These are phyloP conservation scores for Lissonota sp. DNA, from an alignment of 2,888 invertebrate species.

Conservation along the genomic window DNA sequence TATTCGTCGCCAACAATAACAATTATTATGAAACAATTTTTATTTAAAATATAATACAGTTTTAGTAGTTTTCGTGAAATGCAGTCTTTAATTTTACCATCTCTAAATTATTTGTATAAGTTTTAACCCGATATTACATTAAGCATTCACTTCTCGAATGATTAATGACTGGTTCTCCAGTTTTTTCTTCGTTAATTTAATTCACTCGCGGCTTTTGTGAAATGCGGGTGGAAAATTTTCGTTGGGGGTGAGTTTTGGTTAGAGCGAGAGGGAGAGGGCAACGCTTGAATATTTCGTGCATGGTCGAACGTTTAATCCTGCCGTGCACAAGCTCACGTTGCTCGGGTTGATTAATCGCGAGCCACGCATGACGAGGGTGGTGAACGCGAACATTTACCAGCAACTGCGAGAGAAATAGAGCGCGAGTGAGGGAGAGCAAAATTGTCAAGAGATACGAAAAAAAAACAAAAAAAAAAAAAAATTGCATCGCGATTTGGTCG, in stretches of 20 bases:
- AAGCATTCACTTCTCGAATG: background rate
- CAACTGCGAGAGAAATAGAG: conserved; percentile 18
- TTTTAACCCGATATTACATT: background rate
- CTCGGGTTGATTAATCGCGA: conserved; percentile 63
- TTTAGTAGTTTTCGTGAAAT: no score
- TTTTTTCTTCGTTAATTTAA: conserved; percentile 40
- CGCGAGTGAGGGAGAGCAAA: conserved; percentile 44
- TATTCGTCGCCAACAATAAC: no score
- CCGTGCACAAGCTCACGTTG: conserved; percentile 21
- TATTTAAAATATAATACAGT: no score
- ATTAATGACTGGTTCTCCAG: background rate
- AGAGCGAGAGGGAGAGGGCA: conserved; percentile 1
- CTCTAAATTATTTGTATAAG: background rate
- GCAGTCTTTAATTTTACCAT: background rate
- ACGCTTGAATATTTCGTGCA: conserved; percentile 62
- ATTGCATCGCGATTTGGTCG: conserved; percentile 64
- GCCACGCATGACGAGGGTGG: conserved; percentile 57
- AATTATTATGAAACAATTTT: no score
- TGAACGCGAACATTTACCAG: conserved; percentile 52
- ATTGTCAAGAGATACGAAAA: conserved; percentile 60
- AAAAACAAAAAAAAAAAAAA: conserved; percentile 64
- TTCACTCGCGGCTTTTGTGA: conserved; percentile 33
- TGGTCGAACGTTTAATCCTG: conserved; percentile 61
- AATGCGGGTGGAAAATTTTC: conserved; percentile 35
- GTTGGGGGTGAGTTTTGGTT: conserved; percentile 6